phyloP scores from a whole-genome alignment of 2,888 invertebrate genomes.

The Leptinotarsa tumamoca region DNA sequence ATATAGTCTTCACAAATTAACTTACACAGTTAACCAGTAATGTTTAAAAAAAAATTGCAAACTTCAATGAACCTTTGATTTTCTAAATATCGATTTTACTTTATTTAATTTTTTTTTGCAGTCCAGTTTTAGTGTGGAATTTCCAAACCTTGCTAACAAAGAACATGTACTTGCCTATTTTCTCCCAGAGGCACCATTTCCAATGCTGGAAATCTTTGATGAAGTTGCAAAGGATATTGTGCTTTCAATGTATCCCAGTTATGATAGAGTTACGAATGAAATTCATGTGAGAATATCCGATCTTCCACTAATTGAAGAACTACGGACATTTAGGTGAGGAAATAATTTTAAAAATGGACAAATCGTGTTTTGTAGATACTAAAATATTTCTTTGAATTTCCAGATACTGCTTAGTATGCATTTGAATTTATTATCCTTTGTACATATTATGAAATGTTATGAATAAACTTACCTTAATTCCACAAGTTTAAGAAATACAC shows the following conservation, averaged over 20 bases:
- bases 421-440: too few species aligned
- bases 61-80: conserved; percentile 19
- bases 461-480: too few species aligned
- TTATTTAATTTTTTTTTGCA: conserved; percentile 49
- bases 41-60: neutral
- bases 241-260: conserved; percentile 93
- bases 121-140: conserved; percentile 92
- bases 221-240: conserved; percentile 95
- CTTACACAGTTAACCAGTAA: neutral
- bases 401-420: too few species aligned
- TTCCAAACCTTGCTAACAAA: conserved; percentile 87
- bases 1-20: too few species aligned
- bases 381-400: too few species aligned
- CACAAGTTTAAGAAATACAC: too few species aligned
- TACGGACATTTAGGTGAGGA: conserved; percentile 84
- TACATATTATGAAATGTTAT: too few species aligned
- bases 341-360: neutral
- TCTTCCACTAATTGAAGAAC: conserved; percentile 94
- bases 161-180: conserved; percentile 97
- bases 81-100: neutral
- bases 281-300: conserved; percentile 96
- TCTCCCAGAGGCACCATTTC: conserved; percentile 95
- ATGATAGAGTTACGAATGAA: conserved; percentile 92
- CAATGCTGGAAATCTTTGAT: conserved; percentile 97
- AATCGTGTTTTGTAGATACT: too few species aligned